These are phyloP conservation scores for Rhabdornis inornatus DNA, from an alignment of 2,113 vertebrate genomes.

Conservation along the genomic window DNA sequence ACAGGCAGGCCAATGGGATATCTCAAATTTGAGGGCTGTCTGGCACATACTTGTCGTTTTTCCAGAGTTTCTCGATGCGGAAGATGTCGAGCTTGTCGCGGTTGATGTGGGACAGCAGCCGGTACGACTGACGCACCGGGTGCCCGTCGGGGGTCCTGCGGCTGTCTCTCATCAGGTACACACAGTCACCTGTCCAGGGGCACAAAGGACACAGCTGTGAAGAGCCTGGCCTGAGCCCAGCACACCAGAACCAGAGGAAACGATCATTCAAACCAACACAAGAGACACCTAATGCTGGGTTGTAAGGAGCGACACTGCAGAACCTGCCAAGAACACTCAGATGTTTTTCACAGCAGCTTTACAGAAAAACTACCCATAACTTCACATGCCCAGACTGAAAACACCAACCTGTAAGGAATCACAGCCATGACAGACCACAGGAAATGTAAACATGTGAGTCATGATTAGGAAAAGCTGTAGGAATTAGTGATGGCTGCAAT, in stretches of 20 bases:
- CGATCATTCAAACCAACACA: rapidly evolving
- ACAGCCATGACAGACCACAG: background rate
- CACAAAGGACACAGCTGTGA: background rate
- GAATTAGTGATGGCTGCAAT: background rate
- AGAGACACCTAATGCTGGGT: rapidly evolving
- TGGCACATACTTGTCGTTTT: constrained; percentile 91
- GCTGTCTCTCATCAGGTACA: constrained; percentile 98
- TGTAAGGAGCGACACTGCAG: rapidly evolving
- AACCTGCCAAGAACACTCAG: rapidly evolving
- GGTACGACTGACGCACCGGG: constrained; percentile 92
- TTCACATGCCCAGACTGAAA: background rate
- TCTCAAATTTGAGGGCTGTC: background rate
- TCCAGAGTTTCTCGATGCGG: constrained; percentile 98
- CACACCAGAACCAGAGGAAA: background rate
- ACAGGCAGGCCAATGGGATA: background rate
- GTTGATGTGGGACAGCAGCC: constrained; percentile 92
- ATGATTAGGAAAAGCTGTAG: background rate
- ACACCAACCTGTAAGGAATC: background rate
- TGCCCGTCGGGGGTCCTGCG: constrained; percentile 91
- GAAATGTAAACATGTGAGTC: background rate
- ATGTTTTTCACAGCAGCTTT: background rate
- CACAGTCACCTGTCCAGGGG: constrained; percentile 86
- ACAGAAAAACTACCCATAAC: rapidly evolving
- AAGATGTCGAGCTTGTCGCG: constrained; percentile 97
- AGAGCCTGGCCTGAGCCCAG: background rate